Conservation (phyloP, 2,797 vertebrate genomes). For the Ateles fusciceps region DNA sequence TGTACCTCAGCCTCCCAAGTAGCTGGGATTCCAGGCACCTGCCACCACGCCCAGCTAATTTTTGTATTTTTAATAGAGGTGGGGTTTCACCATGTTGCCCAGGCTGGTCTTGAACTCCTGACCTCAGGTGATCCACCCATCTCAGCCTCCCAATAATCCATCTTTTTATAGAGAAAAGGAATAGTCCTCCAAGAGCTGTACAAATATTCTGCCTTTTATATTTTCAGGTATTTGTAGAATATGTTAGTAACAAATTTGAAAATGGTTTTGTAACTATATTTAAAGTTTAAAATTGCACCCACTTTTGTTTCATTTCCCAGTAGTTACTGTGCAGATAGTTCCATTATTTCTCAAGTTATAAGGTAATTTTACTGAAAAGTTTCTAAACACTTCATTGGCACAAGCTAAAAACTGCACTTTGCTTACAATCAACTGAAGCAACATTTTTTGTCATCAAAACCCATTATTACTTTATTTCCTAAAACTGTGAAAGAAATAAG, state of each 20-base stretch:
- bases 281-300: constrained; percentile 64
- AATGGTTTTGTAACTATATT: constrained; percentile 62
- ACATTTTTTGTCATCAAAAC: constrained; percentile 64
- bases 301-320: constrained; percentile 55
- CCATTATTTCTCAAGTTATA: constrained; percentile 73
- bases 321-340: constrained; percentile 63
- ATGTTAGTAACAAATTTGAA: constrained; percentile 60
- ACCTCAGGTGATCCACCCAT: background rate
- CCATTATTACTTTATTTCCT: constrained; percentile 65
- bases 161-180: constrained; percentile 56
- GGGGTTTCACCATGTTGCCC: background rate
- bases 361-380: constrained; percentile 72
- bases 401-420: constrained; percentile 72
- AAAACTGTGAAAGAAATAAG: constrained; percentile 73
- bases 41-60: background rate
- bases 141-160: background rate
- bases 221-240: constrained; percentile 33
- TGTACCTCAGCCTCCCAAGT: background rate
- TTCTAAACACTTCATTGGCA: constrained; percentile 66
- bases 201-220: constrained; percentile 39
- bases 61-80: background rate
- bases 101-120: background rate
- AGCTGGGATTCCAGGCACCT: background rate
- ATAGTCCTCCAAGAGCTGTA: background rate
- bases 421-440: constrained; percentile 78